These are phyloP conservation scores for Syndactyla subalaris DNA, from an alignment of 2,797 vertebrate species.

Conservation along the genomic window DNA sequence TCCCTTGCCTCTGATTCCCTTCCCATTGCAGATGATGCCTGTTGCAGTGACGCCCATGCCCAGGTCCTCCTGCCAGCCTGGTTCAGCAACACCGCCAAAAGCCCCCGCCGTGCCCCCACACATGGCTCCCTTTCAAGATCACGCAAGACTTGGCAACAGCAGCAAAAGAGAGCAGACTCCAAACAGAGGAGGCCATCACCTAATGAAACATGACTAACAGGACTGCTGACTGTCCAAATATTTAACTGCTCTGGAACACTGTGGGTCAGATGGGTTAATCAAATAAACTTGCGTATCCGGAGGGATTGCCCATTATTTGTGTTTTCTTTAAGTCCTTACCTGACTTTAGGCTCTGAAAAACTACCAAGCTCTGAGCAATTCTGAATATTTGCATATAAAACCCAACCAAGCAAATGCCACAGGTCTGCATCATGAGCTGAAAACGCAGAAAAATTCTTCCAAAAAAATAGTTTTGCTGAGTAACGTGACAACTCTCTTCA, in stretches of 20 bases:
- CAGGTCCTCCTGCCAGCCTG: background rate
- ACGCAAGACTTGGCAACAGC: background rate
- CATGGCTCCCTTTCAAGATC: background rate
- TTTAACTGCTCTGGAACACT: constrained; percentile 26
- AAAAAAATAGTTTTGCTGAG: background rate
- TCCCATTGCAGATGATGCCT: background rate
- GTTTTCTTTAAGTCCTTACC: background rate
- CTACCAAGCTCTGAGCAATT: background rate
- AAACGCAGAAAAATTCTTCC: background rate
- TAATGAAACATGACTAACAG: constrained; percentile 33
- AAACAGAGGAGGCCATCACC: background rate
- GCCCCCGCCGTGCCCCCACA: accelerated
- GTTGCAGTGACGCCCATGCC: background rate
- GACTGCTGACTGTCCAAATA: constrained; percentile 58
- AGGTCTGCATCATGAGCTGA: background rate
- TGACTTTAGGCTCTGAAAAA: background rate
- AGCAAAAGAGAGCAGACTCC: background rate
- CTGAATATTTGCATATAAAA: background rate
- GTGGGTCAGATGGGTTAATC: constrained; percentile 1
- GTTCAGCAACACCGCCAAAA: background rate
- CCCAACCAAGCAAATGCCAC: background rate
- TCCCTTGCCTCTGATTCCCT: background rate
- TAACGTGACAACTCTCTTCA: background rate
- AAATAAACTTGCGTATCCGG: constrained; percentile 25
- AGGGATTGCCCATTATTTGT: constrained; percentile 5